phyloP scores from a whole-genome alignment of 2,888 invertebrate species.

The Noctua comes region DNA sequence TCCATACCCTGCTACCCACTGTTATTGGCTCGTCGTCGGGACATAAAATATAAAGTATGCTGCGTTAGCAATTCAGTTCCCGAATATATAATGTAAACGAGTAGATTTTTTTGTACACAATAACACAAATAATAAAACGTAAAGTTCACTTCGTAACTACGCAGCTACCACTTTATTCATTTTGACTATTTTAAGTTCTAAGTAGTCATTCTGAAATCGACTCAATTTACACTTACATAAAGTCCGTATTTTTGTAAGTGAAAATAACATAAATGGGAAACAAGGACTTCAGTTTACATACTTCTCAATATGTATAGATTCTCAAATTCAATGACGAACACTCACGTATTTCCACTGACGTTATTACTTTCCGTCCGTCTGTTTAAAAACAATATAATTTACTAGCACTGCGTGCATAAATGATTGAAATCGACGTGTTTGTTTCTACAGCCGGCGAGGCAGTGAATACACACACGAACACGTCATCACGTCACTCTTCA shows the following conservation, averaged over 20 bases:
- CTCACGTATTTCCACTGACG: neutral
- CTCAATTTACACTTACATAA: neutral
- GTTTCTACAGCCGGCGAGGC: slow-evolving; percentile 14
- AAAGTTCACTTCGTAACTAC: neutral
- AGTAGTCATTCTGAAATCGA: neutral
- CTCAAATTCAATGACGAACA: slow-evolving; percentile 31
- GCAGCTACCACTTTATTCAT: neutral
- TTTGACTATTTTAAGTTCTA: neutral
- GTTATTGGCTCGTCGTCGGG: slow-evolving; percentile 9
- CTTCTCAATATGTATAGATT: slow-evolving; percentile 11
- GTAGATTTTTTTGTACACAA: neutral
- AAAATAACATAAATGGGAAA: neutral
- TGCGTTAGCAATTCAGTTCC: neutral
- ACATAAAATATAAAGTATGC: neutral
- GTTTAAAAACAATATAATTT: slow-evolving; percentile 53
- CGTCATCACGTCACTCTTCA: slow-evolving; percentile 31
- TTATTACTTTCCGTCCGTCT: slow-evolving; percentile 48
- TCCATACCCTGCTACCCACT: neutral
- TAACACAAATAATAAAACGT: neutral
- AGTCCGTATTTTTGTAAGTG: neutral
- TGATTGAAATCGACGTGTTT: slow-evolving; percentile 46
- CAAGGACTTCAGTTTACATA: neutral
- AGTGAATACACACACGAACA: slow-evolving; percentile 17
- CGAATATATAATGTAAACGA: neutral
- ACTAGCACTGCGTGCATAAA: slow-evolving; percentile 36